A percentile compares a stretch with the other conserved stretches of the same genome.
Conservation (phyloP, 1,140 invertebrate species). For the Musca domestica region DNA sequence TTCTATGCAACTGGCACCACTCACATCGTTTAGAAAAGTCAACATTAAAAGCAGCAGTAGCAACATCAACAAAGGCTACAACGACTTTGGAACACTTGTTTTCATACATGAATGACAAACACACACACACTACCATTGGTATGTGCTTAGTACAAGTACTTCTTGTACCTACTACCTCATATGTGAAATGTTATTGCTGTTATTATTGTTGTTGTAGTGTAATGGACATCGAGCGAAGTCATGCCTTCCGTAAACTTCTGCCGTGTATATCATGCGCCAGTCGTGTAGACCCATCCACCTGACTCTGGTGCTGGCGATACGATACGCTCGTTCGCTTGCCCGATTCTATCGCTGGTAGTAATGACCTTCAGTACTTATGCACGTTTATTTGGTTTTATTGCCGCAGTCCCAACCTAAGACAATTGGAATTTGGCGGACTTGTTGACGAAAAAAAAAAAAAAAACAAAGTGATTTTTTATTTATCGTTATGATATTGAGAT, state of each 20-base stretch:
- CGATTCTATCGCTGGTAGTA: conserved; percentile 7
- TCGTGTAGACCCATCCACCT: background rate
- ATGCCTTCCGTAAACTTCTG: no score
- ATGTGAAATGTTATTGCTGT: background rate
- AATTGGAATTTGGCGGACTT: no score
- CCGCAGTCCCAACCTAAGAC: no score
- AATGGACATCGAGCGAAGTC: no score
- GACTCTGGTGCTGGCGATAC: background rate
- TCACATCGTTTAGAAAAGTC: background rate
- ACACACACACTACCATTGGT: no score
- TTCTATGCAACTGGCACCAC: conserved; percentile 1
- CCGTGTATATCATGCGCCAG: no score
- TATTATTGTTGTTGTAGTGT: background rate
- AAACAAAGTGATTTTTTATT: no score
- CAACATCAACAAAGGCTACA: background rate
- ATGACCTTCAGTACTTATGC: conserved; percentile 17
- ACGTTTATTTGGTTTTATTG: no score
- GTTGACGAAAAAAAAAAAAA: no score
- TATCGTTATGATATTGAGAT: no score
- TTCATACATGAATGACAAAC: no score
- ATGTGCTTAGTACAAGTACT: background rate
- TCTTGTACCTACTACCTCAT: background rate
- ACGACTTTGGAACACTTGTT: background rate
- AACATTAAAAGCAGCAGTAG: background rate
- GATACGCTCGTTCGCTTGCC: background rate